phyloP scores from a whole-genome alignment of 2,888 invertebrate genomes.

The Melinopterus prodromus region DNA sequence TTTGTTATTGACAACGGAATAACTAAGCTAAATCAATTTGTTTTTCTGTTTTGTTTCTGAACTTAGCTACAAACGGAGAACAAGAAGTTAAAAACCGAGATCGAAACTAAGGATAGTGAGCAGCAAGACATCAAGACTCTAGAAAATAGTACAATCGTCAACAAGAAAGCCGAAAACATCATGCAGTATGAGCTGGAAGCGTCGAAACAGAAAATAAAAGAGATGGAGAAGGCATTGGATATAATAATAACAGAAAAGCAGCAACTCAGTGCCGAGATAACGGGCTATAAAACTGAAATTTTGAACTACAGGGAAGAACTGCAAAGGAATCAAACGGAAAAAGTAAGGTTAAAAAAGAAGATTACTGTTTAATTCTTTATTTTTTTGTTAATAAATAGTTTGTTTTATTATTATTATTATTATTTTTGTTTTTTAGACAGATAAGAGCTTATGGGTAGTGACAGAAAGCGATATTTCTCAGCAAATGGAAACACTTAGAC shows the following conservation, averaged over 20 bases:
- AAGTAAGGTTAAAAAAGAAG: conserved; percentile 7
- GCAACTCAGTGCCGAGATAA: conserved; percentile 22
- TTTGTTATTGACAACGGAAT: not conserved
- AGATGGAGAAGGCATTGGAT: conserved; percentile 44
- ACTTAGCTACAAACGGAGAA: conserved; percentile 52
- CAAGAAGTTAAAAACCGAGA: conserved; percentile 32
- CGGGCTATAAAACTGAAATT: conserved; percentile 5
- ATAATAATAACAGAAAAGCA: conserved; percentile 33
- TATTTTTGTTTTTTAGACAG: not conserved
- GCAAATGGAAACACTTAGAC: not conserved
- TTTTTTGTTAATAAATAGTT: conserved; percentile 10
- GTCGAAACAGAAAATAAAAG: conserved; percentile 48
- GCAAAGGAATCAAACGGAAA: not conserved
- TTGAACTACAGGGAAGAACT: not conserved
- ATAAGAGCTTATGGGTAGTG: conserved; percentile 19
- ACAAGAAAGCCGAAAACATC: conserved; percentile 41
- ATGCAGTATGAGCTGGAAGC: conserved; percentile 47
- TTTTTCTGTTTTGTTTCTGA: conserved; percentile 33
- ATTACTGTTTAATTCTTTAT: not conserved
- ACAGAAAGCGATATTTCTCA: conserved; percentile 12
- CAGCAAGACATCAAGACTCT: conserved; percentile 48
- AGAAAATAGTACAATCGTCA: conserved; percentile 17
- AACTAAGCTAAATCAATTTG: not conserved
- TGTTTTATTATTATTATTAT: not conserved
- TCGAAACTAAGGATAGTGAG: conserved; percentile 59